Evolutionary conservation across 2,888 invertebrate species (phyloP).

Genomic region (Leptopterna dolabrata): DNA sequence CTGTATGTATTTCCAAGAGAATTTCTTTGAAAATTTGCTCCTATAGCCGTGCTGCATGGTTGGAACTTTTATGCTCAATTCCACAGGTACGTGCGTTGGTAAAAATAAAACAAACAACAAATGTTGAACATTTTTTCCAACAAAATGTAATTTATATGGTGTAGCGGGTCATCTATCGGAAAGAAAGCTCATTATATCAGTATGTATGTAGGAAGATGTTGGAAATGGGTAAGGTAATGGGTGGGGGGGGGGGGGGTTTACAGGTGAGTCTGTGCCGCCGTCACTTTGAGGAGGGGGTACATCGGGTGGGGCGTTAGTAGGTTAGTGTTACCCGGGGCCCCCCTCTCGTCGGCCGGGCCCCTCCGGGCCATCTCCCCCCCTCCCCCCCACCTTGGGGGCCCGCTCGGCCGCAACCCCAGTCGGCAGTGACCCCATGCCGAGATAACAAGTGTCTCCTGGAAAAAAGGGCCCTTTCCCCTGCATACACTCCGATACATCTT

Average conservation of each 20-base stretch:
- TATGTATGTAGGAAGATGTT: neutral
- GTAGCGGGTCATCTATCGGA: neutral
- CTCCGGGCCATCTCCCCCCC: constrained; percentile 15
- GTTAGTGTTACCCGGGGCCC: constrained; percentile 48
- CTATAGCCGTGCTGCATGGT: too few relatives aligned
- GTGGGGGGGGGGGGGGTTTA: too few relatives aligned
- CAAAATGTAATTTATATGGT: neutral
- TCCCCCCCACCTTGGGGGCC: neutral
- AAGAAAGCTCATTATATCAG: neutral
- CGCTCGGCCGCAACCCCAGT: constrained; percentile 35
- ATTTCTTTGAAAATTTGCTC: too few relatives aligned
- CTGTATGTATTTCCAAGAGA: too few relatives aligned
- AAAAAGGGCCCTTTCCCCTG: neutral
- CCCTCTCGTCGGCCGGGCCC: neutral
- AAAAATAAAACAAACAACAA: too few relatives aligned
- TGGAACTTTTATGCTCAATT: too few relatives aligned
- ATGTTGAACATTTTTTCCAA: too few relatives aligned
- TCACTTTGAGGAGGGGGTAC: neutral
- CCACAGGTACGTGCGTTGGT: too few relatives aligned
- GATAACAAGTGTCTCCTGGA: constrained; percentile 36
- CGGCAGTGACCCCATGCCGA: constrained; percentile 51
- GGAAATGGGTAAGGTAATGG: neutral
- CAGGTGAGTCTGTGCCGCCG: too few relatives aligned
- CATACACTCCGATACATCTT: neutral
- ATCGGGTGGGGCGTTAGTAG: constrained; percentile 39